These are phyloP conservation scores for Halesus radiatus DNA, from an alignment of 1,140 invertebrate species.

Conservation along the genomic window DNA sequence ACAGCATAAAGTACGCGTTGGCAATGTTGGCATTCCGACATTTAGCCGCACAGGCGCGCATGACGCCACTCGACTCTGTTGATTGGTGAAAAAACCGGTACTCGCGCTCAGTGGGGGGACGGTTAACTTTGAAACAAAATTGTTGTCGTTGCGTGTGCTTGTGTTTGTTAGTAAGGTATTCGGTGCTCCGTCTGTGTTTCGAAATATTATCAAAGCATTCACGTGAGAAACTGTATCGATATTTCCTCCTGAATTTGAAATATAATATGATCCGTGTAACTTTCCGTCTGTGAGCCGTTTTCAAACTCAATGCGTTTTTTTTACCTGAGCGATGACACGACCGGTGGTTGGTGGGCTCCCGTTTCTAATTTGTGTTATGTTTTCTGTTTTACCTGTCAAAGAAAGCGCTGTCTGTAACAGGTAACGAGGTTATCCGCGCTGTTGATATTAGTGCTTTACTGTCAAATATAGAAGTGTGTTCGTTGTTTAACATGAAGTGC, in stretches of 20 bases:
- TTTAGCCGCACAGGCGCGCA: constrained; percentile 40
- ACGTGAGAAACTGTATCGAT: constrained; percentile 39
- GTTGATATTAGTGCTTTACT: constrained; percentile 20
- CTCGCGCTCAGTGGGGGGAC: constrained; percentile 37
- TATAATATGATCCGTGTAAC: constrained; percentile 3
- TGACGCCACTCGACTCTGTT: constrained; percentile 45
- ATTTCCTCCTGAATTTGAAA: constrained; percentile 20
- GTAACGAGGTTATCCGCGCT: constrained; percentile 39
- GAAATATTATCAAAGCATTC: constrained; percentile 43
- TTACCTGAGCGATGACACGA: constrained; percentile 47
- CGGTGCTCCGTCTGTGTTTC: constrained; percentile 32
- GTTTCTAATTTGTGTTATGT: constrained; percentile 47
- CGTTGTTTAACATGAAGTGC: constrained; percentile 3
- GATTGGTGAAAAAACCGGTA: constrained; percentile 56
- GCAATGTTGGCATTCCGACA: constrained; percentile 39
- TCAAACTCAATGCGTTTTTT: constrained; percentile 17
- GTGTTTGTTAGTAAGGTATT: constrained; percentile 39
- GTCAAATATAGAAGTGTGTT: constrained; percentile 36
- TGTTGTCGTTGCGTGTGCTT: constrained; percentile 47
- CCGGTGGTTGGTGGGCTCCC: constrained; percentile 40
- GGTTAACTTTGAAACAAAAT: constrained; percentile 48
- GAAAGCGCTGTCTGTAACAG: constrained; percentile 44
- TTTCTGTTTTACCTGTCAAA: constrained; percentile 49
- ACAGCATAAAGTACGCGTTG: constrained; percentile 14
- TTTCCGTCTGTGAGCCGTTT: constrained; percentile 10